Evolutionary conservation across 1,140 invertebrate genomes (phyloP), one percentile per base, ranked within the genome.

Genomic region (Euschistus heros): DNA sequence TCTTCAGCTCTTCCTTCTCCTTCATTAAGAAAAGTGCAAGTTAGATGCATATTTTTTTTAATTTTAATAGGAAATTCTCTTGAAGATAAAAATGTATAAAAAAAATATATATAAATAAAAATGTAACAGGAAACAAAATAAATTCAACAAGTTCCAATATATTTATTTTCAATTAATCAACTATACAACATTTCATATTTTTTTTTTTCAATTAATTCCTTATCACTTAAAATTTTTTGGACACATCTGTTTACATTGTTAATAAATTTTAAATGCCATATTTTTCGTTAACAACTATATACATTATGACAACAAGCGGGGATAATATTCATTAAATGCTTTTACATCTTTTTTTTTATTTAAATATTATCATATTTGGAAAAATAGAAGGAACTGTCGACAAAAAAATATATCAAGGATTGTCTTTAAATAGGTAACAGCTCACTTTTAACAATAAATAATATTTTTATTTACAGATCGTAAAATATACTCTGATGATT

Each of bases 391-490:
- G 47, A 50, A 50, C 47, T 22, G 22, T 50, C n/a, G 47, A 50
- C 47, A 50, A 50, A 50, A 50, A 50, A 50, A 50, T 50, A 50
- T 50, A 20, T 50, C 14, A 18, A 50, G 47, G 47, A 50, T 50
- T 50, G 47, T 50, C 47, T 50, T 50, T 50, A 18, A 50, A 20
- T 50, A 50, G 47, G 47, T 50, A 50, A 50, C 47, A 50, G 47
- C 47, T 50, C 22, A 50, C n/a, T 10, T 50, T 20, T 50, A 20
- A 50, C n/a, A 50, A 50, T 50, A 50, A 50, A 50, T 50, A 50
- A 50, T 50, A 50, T 50, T 44, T 17, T 20, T 22, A 18, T 20
- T 20, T 50, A 50, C 22, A 50, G n/a, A 20, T 50, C 2, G 17
- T 5, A 20, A 20, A 50, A 50, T 20, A 50, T 50, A 50, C 22